These are phyloP conservation scores for Eutrigla gurnardus DNA, from an alignment of 2,797 vertebrate species.

Conservation along the genomic window DNA sequence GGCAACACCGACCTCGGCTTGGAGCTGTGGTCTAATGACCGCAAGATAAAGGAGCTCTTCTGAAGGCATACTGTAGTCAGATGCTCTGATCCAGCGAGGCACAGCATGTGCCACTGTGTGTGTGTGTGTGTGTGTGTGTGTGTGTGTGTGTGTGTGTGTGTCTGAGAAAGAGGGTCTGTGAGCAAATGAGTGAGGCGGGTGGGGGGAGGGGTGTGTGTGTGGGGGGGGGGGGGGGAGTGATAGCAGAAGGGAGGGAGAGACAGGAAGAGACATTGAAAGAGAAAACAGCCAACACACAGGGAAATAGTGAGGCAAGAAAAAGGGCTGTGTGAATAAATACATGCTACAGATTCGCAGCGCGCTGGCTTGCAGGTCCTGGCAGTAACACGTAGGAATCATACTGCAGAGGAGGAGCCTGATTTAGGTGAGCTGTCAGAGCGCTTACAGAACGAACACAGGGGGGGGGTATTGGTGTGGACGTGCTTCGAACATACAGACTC, in stretches of 20 bases:
- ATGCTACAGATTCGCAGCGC: constrained; percentile 71
- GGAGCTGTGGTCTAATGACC: constrained; percentile 63
- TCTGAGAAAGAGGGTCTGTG: constrained; percentile 70
- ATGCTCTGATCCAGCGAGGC: constrained; percentile 78
- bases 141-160: not conserved
- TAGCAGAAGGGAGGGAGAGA: constrained; percentile 63
- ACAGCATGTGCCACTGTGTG: constrained; percentile 75
- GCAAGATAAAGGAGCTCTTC: constrained; percentile 72
- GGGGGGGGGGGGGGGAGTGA: constrained; percentile 37
- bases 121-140: constrained; percentile 34
- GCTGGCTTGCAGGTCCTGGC: constrained; percentile 72
- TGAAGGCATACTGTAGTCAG: constrained; percentile 78
- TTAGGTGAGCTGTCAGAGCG: constrained; percentile 78
- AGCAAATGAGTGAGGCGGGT: constrained; percentile 67
- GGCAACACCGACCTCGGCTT: constrained; percentile 55
- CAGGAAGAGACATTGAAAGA: constrained; percentile 72
- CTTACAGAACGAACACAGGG: constrained; percentile 57
- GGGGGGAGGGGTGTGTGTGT: constrained; percentile 4
- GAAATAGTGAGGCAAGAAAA: constrained; percentile 78
- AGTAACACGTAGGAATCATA: constrained; percentile 74
- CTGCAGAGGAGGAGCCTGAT: constrained; percentile 83
- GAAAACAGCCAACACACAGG: constrained; percentile 73
- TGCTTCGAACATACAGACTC: constrained; percentile 50
- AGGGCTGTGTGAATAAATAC: constrained; percentile 79
- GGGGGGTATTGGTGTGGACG: constrained; percentile 45